A percentile compares a stretch with the other conserved stretches of the same genome.
Evolutionary conservation across 2,113 vertebrate species (phyloP).

Genomic region (Rhagologus leucostigma): DNA sequence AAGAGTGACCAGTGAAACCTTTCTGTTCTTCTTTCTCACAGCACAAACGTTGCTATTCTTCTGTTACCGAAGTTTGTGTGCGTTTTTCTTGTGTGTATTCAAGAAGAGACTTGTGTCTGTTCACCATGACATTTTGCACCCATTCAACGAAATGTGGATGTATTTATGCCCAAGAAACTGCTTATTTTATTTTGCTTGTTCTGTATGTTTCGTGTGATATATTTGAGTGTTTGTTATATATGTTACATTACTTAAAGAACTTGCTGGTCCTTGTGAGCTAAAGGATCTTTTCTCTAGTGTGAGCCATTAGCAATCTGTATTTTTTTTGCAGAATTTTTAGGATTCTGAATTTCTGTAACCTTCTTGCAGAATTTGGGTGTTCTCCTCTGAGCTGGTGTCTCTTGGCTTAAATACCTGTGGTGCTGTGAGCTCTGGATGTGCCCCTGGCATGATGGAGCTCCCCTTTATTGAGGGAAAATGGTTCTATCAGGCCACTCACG

Average conservation of each 20-base stretch:
- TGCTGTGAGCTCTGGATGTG: neutral
- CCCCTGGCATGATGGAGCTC: fast-evolving
- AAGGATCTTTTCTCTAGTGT: neutral
- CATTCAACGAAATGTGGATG: no score
- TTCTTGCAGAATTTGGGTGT: neutral
- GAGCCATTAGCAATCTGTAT: neutral
- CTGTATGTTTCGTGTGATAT: neutral
- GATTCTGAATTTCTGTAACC: neutral
- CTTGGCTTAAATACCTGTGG: neutral
- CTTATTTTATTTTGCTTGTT: neutral
- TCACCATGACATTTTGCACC: neutral
- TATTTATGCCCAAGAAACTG: neutral
- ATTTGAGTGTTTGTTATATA: neutral
- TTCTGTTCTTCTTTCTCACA: neutral
- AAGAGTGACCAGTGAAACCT: neutral
- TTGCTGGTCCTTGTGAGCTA: neutral
- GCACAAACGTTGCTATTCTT: neutral
- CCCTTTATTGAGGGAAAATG: neutral
- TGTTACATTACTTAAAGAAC: neutral
- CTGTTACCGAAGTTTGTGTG: neutral
- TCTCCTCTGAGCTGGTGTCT: neutral
- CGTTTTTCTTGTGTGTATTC: neutral
- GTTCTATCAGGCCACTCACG: no score
- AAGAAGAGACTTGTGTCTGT: neutral
- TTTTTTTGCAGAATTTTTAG: neutral